A percentile compares a stretch with the other conserved stretches of the same genome.
Evolutionary conservation across 2,888 invertebrate genomes (phyloP).

Genomic region (Eupeodes latifasciatus): DNA sequence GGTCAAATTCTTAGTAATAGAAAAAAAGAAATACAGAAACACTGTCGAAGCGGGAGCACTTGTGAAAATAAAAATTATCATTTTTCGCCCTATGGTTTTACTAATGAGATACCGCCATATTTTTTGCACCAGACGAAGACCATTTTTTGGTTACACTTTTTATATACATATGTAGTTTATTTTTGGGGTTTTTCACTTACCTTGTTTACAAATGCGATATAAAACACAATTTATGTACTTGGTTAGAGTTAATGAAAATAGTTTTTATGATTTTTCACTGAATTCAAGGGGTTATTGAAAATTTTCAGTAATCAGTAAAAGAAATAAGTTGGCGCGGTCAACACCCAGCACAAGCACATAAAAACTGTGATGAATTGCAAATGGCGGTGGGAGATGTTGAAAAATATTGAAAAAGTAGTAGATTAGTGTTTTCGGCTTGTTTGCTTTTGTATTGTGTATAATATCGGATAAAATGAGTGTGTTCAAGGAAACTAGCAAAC

Average conservation of each 20-base stretch:
- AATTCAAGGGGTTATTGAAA: slow-evolving; percentile 28
- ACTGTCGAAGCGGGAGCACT: slow-evolving; percentile 14
- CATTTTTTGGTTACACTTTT: slow-evolving; percentile 16
- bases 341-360: slow-evolving; percentile 73
- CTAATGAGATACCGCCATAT: slow-evolving; percentile 54
- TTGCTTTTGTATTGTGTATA: neutral
- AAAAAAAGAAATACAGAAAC: neutral
- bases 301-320: slow-evolving; percentile 40
- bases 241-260: slow-evolving; percentile 14
- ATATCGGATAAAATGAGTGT: neutral
- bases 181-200: slow-evolving; percentile 51
- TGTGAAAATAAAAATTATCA: neutral
- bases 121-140: slow-evolving; percentile 39
- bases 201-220: slow-evolving; percentile 35
- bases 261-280: slow-evolving; percentile 40
- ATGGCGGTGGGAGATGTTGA: slow-evolving; percentile 61
- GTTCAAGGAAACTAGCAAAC: neutral
- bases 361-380: slow-evolving; percentile 71
- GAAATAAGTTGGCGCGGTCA: slow-evolving; percentile 68
- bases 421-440: slow-evolving; percentile 35
- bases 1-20: neutral
- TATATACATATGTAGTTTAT: neutral
- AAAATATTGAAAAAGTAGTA: slow-evolving; percentile 51
- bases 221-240: slow-evolving; percentile 28
- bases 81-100: neutral